phyloP scores from a whole-genome alignment of 2,113 vertebrate species.

The Bungarus multicinctus region DNA sequence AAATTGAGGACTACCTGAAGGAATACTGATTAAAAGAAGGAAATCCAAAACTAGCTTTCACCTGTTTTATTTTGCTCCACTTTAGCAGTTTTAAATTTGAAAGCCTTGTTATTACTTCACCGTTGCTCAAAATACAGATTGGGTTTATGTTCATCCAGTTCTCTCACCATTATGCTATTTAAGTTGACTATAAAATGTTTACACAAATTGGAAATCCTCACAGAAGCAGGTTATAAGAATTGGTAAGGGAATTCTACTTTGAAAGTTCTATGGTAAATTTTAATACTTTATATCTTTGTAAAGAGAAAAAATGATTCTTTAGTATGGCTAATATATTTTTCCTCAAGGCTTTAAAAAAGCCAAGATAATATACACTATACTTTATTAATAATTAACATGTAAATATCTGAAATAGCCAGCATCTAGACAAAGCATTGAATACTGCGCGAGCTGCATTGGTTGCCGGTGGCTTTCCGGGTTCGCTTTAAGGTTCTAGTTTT shows the following conservation, averaged over 20 bases:
- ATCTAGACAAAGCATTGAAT: not conserved
- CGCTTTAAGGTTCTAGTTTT: no score
- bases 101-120: not conserved
- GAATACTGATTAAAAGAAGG: not conserved
- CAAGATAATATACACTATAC: not conserved
- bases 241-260: not conserved
- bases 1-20: not conserved
- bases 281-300: not conserved
- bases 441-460: no score
- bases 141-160: not conserved
- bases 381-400: not conserved
- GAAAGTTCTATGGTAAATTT: not conserved
- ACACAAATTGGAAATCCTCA: not conserved
- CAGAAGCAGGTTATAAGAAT: not conserved
- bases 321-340: not conserved
- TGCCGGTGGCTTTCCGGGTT: no score
- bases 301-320: not conserved
- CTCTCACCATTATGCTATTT: not conserved
- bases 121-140: not conserved
- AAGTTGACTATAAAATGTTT: not conserved
- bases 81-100: not conserved
- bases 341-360: not conserved
- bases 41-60: not conserved
- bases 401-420: not conserved
- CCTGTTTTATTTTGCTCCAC: not conserved